Base-by-base conservation (phyloP, 2,888 invertebrate species). In the Empis livida region DNA sequence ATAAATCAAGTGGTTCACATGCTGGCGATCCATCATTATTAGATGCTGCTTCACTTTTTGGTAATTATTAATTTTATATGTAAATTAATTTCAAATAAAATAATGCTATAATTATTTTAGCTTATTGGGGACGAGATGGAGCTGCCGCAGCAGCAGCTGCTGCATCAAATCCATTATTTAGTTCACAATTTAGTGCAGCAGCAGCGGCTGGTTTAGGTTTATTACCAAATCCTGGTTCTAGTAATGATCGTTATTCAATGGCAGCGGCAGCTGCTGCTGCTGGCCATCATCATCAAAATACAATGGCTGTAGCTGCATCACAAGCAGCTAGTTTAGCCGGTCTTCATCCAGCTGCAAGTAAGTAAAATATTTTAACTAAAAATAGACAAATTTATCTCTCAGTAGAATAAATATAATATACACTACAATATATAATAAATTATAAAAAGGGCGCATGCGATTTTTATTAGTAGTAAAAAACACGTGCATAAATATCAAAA, bases 281-380 rank as follows among this genome's bases (percentile, higher is more conserved):
- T n/a, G 65, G 65, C 17, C 69, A 77, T 71, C 64, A 76, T 71
- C 65, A 76, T 72, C 80, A 80, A 55, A 79, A 79, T 57, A 85
- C 87, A 47, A 78, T 88, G 61, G 85, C 86, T 55, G 87, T 86
- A 57, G 87, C 87, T 45, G 88, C 87, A 55, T 86, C 84, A 64
- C 88, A 88, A 70, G 88, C 88, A 37, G 87, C 87, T 46, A 85
- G 84, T 61, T 73, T 88, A 59, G 69, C 69, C 54, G 86, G 87
- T 54, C 73, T 86, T 61, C 80, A 80, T 61, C 83, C 84, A 49
- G 81, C 79, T 51, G 78, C 82, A 61, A 83, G 82, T 83, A 63
- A 68, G 68, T 65, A 59, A 56, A 59, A 60, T 47, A 41, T 10
- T 27, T 9, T 3, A 20, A 20, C 3, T 5, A 3, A 20, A 20